These are phyloP conservation scores for Paragorgia papillata DNA, from an alignment of 92 coral and sea anemone genomes.

Conservation along the genomic window DNA sequence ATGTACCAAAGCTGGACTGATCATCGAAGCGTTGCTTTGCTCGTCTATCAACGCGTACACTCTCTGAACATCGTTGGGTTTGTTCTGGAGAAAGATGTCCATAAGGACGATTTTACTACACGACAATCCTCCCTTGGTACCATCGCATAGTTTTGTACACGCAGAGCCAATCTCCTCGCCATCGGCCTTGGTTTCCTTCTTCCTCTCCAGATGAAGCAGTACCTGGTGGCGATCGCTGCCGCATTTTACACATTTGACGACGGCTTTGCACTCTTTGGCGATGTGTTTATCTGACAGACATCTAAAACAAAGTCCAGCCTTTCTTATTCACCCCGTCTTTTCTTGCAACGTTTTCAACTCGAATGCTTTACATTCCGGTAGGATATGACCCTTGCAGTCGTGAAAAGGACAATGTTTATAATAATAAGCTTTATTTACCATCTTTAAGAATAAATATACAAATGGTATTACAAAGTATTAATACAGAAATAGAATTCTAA, in stretches of 20 bases:
- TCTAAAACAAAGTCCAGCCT: conserved; percentile 43
- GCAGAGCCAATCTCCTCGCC: conserved; percentile 43
- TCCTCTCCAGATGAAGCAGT: conserved; percentile 48
- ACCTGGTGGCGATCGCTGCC: conserved; percentile 40
- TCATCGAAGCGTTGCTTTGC: conserved; percentile 63
- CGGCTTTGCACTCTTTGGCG: conserved; percentile 32
- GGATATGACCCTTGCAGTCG: background rate
- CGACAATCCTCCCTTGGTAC: conserved; percentile 35
- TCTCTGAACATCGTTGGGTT: conserved; percentile 16
- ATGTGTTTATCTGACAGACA: conserved; percentile 31
- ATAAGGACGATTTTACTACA: conserved; percentile 57
- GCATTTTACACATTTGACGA: conserved; percentile 38
- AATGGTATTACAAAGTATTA: too few species aligned
- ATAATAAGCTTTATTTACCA: too few species aligned
- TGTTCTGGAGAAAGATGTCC: conserved; percentile 39
- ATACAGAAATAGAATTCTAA: too few species aligned
- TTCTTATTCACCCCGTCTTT: conserved; percentile 29
- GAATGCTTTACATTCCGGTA: background rate
- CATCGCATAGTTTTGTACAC: conserved; percentile 43
- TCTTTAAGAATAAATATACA: too few species aligned
- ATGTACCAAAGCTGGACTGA: conserved; percentile 54
- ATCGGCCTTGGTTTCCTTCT: background rate
- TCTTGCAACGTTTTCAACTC: conserved; percentile 9
- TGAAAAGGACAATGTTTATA: background rate
- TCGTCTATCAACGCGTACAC: conserved; percentile 61